Evolutionary conservation across 2,888 invertebrate species (phyloP).

Genomic region (Tuta absoluta): DNA sequence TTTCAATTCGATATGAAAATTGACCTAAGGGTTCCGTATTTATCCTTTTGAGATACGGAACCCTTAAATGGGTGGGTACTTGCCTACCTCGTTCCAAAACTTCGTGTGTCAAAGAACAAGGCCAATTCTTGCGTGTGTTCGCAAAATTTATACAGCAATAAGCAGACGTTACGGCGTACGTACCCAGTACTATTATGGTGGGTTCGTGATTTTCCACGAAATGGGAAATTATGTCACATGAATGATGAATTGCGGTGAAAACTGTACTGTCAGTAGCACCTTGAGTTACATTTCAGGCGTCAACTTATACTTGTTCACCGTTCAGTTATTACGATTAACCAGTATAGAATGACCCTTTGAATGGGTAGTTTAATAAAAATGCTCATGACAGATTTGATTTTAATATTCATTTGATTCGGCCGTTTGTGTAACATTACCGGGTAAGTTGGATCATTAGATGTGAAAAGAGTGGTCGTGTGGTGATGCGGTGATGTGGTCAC

Average conservation of each 20-base stretch:
- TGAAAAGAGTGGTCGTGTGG: constrained; percentile 17
- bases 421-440: not conserved
- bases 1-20: too few relatives aligned
- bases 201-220: constrained; percentile 48
- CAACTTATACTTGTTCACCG: too few relatives aligned
- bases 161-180: constrained; percentile 44
- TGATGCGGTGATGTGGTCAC: constrained; percentile 18
- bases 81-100: too few relatives aligned
- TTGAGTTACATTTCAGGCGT: too few relatives aligned
- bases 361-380: not conserved
- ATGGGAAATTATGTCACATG: constrained; percentile 48
- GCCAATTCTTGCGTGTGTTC: constrained; percentile 51
- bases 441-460: constrained; percentile 4
- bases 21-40: too few relatives aligned
- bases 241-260: constrained; percentile 47
- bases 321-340: too few relatives aligned
- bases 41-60: too few relatives aligned
- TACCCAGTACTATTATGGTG: constrained; percentile 36
- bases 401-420: not conserved
- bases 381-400: constrained; percentile 7
- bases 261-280: constrained; percentile 27
- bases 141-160: constrained; percentile 50
- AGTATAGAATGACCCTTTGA: too few relatives aligned
- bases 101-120: constrained; percentile 40
- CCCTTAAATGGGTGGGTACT: too few relatives aligned